Conservation (phyloP, 2,113 vertebrate genomes). For the Pitta sordida region DNA sequence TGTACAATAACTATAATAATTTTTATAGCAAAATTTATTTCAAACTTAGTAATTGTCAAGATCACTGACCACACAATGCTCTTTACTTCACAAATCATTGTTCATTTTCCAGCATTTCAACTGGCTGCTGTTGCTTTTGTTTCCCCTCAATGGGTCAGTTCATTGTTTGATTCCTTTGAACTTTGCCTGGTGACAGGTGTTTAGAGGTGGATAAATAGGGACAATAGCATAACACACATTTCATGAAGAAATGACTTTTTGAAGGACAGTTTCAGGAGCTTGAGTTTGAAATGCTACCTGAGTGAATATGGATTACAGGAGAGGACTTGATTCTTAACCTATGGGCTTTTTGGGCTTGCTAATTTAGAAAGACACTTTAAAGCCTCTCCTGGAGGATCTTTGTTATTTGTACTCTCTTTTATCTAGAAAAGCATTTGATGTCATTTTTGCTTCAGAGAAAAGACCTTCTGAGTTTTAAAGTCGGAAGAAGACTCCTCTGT, state of each 20-base stretch:
- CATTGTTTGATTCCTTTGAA: constrained; percentile 31
- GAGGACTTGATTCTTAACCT: constrained; percentile 8
- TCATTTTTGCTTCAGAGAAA: constrained; percentile 35
- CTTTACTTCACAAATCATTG: background rate
- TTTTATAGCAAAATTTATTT: background rate
- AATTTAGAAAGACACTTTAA: constrained; percentile 43
- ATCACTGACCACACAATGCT: background rate
- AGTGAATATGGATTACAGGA: background rate
- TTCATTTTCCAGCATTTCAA: background rate
- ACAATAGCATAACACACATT: background rate
- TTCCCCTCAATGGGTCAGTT: background rate
- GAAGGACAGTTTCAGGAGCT: constrained; percentile 9
- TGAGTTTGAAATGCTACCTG: background rate
- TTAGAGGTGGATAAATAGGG: constrained; percentile 9
- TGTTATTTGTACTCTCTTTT: constrained; percentile 35
- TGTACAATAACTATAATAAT: background rate
- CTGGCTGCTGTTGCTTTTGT: background rate
- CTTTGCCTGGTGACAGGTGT: background rate
- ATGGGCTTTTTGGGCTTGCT: constrained; percentile 14
- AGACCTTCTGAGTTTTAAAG: constrained; percentile 15
- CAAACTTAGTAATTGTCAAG: background rate
- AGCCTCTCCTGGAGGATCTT: background rate
- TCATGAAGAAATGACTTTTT: constrained; percentile 12
- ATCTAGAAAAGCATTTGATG: constrained; percentile 49
- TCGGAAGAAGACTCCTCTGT: constrained; percentile 35